Base-by-base conservation (phyloP, 2,113 vertebrate species). In the Platycercus adscitus region DNA sequence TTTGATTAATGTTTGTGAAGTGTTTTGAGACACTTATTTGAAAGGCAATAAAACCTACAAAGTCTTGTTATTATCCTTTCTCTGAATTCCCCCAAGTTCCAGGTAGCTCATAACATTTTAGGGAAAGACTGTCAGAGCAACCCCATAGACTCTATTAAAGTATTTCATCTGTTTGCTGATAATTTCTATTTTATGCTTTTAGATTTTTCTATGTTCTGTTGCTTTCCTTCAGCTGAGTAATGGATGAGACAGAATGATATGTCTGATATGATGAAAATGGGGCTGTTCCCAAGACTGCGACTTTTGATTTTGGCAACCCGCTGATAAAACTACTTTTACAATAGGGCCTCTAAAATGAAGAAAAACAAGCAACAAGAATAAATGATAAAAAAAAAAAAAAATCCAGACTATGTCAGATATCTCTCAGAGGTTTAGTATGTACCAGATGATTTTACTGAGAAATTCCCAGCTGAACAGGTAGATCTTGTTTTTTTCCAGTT, bases 11-110 rank as follows among this genome's bases (percentile, higher is more conserved):
- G 44, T 52, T 84, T 81, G 47, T 37, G 35, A 78, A 93, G 92
- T 84, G 80, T 75, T 96, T 96, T 86, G 88, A 95, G 88, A 86
- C 56, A 15, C 28, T 88, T 92, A 56, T 91, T 84, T 92, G 72
- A 94, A 96, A 96, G 60, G 31, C 56, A 92, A 56, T 69, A 88
- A 93, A 94, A 96, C 46, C 72, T 88, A 92, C 76, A 92, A 91
- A 91, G 60, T 46, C 52, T 68, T 90, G 23, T 79, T 93, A 69
- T 88, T 86, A 84, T 86, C 31, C 26, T 95, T 91, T 75, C n/a
- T 86, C 86, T 72, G 65, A 95, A 97, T 96, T 94, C 61, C 83
- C 79, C 6, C 10, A 94, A 39, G 92, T 86, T 96, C 56, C 90
- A 80, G 52, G 82, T 84, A 52, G 47, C 82, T 88, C 76, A 46